Conservation (phyloP, 1,140 invertebrate species). For the Ceratosolen solmsi region DNA sequence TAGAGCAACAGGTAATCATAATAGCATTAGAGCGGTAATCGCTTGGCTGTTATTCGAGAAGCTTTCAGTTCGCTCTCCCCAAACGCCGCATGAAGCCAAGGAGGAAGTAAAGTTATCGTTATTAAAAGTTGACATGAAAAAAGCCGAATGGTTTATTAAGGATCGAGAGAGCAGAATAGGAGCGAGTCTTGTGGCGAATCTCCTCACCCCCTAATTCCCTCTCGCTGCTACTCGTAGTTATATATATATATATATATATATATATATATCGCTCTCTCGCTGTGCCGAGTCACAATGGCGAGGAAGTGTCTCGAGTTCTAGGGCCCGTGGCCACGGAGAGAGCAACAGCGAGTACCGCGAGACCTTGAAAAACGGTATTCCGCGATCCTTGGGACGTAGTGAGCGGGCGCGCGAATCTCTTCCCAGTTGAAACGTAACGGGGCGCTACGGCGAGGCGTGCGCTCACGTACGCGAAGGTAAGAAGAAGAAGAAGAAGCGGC, state of each 20-base stretch:
- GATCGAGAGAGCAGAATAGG: constrained; percentile 19
- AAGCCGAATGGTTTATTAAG: constrained; percentile 19
- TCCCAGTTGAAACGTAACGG: constrained; percentile 46
- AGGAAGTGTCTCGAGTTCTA: constrained; percentile 31
- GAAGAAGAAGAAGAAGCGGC: no score
- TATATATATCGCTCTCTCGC: no score
- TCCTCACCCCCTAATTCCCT: not conserved
- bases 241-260: no score
- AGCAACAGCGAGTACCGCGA: constrained; percentile 9
- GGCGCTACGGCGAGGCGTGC: constrained; percentile 20
- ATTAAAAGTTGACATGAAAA: constrained; percentile 26
- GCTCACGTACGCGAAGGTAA: not conserved
- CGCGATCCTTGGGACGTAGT: constrained; percentile 47
- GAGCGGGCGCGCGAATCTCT: constrained; percentile 30
- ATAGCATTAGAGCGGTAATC: constrained; percentile 28
- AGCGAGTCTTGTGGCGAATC: constrained; percentile 14
- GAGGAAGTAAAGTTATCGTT: constrained; percentile 24
- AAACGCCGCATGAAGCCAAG: not conserved
- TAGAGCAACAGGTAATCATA: constrained; percentile 23
- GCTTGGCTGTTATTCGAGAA: constrained; percentile 19
- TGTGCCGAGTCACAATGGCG: constrained; percentile 32
- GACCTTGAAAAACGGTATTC: constrained; percentile 52
- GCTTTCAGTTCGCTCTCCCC: not conserved
- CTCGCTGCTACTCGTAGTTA: not conserved
- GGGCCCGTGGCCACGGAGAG: constrained; percentile 12